A percentile compares a stretch with the other conserved stretches of the same genome.
These are phyloP conservation scores for Haemorhous mexicanus DNA, from an alignment of 2,113 vertebrate species.

Conservation along the genomic window DNA sequence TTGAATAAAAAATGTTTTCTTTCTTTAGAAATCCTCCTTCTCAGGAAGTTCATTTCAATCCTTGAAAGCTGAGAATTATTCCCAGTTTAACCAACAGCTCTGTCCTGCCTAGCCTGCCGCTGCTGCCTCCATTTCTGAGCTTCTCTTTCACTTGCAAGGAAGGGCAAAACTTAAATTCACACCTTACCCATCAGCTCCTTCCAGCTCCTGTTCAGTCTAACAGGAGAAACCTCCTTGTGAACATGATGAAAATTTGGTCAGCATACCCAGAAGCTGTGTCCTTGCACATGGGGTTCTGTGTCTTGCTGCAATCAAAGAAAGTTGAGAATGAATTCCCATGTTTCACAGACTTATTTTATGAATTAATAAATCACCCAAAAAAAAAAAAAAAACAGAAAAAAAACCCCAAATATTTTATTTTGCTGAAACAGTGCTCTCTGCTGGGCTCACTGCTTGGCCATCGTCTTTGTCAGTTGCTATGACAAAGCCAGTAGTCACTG, in stretches of 20 bases:
- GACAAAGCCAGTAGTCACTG: background rate
- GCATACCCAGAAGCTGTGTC: background rate
- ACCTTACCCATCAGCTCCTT: rapidly evolving
- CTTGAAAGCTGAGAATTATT: background rate
- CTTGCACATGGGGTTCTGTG: background rate
- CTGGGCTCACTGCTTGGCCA: background rate
- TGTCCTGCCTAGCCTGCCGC: background rate
- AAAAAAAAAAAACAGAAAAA: background rate
- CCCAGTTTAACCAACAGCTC: background rate
- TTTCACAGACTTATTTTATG: background rate
- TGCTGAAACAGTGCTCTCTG: background rate
- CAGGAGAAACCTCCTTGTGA: background rate
- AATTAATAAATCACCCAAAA: background rate
- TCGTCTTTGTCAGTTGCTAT: background rate
- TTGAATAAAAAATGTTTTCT: background rate
- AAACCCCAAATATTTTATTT: background rate
- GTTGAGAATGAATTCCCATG: background rate
- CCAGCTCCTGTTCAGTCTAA: background rate
- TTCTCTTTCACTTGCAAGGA: background rate
- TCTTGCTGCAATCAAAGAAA: background rate
- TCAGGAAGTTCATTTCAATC: background rate
- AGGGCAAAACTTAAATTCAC: background rate
- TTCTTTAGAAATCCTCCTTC: background rate
- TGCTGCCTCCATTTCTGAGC: background rate
- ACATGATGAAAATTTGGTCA: background rate